Evolutionary conservation across 1,140 invertebrate genomes (phyloP).

Genomic region (Apis cerana): DNA sequence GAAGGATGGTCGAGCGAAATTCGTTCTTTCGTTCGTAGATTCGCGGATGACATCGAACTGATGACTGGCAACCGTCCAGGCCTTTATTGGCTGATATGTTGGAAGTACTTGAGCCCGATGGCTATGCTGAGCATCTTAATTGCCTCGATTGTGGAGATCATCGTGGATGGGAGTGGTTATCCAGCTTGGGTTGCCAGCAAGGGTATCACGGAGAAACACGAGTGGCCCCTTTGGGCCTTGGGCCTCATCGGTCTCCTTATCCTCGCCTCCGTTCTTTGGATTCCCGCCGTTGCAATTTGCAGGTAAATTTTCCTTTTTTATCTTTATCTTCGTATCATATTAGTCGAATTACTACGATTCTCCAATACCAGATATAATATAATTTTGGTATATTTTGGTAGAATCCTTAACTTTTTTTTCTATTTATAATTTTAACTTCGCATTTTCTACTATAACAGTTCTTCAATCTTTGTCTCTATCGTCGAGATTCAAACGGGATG

Average conservation of each 20-base stretch:
- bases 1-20: background rate
- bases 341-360: too few relatives aligned
- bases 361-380: too few relatives aligned
- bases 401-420: background rate
- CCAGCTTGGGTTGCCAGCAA: conserved; percentile 90
- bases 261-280: conserved; percentile 92
- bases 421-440: background rate
- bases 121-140: conserved; percentile 94
- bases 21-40: conserved; percentile 81
- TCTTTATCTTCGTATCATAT: too few relatives aligned
- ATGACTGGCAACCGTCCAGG: conserved; percentile 95
- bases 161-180: conserved; percentile 91
- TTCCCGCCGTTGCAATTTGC: conserved; percentile 90
- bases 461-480: too few relatives aligned
- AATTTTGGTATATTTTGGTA: too few relatives aligned
- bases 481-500: too few relatives aligned
- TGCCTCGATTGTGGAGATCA: conserved; percentile 92
- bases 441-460: background rate
- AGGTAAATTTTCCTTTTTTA: conserved; percentile 82
- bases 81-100: conserved; percentile 95
- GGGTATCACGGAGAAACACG: conserved; percentile 87
- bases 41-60: conserved; percentile 95
- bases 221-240: conserved; percentile 91
- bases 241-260: conserved; percentile 89
- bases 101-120: conserved; percentile 95